A percentile compares a stretch with the other conserved stretches of the same genome.
Conservation (phyloP, 2,797 vertebrate species). For the Myripristis jacobus region DNA sequence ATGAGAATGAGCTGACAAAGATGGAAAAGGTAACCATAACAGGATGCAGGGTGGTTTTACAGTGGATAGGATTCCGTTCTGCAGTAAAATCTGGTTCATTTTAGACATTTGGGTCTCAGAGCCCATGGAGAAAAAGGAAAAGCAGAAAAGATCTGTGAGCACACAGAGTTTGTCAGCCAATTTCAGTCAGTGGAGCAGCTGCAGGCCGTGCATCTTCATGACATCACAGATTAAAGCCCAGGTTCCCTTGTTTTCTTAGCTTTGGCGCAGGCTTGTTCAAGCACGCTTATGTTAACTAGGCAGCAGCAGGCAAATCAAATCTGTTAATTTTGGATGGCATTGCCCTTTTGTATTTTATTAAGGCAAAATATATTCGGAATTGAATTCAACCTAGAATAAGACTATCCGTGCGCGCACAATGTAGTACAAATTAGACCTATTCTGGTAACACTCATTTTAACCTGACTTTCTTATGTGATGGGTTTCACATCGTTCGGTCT, state of each 20-base stretch:
- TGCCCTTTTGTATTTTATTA: background rate
- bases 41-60: background rate
- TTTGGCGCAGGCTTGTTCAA: background rate
- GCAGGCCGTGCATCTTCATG: slow-evolving; percentile 1
- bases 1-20: background rate
- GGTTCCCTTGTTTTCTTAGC: slow-evolving; percentile 1
- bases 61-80: background rate
- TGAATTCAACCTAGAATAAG: background rate
- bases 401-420: background rate
- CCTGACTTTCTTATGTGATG: slow-evolving; percentile 18
- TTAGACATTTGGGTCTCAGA: background rate
- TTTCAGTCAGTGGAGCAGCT: slow-evolving; percentile 12
- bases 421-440: slow-evolving; percentile 16
- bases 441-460: slow-evolving; percentile 12
- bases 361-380: background rate
- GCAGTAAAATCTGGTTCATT: background rate
- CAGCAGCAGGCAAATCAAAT: background rate
- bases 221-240: slow-evolving; percentile 1
- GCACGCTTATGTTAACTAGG: background rate
- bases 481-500: slow-evolving; percentile 43
- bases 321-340: background rate
- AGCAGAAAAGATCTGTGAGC: background rate
- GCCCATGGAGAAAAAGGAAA: background rate
- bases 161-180: background rate
- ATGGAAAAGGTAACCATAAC: background rate